A percentile compares a stretch with the other conserved stretches of the same genome.
These are phyloP conservation scores for Phania funesta DNA, from an alignment of 2,888 invertebrate genomes.

Conservation along the genomic window DNA sequence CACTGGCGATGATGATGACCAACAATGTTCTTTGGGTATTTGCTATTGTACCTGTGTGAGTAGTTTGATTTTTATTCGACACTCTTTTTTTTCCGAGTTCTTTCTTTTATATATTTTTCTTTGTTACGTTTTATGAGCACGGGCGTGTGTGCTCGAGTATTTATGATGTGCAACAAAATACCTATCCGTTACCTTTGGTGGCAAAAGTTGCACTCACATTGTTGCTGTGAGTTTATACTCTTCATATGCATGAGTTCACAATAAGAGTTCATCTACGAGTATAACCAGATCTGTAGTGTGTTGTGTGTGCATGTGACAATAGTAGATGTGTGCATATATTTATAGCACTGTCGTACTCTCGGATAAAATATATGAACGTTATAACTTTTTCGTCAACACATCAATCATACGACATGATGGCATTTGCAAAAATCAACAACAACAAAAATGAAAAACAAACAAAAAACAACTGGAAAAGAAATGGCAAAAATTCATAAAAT, in stretches of 20 bases:
- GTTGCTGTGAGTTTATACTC: background rate
- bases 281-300: background rate
- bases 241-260: constrained; percentile 42
- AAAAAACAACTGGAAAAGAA: background rate
- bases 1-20: too few species aligned
- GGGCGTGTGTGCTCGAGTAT: background rate
- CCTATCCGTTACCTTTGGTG: constrained; percentile 46
- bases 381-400: constrained; percentile 2
- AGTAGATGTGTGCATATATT: background rate
- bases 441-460: constrained; percentile 7
- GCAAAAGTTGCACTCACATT: constrained; percentile 46
- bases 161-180: constrained; percentile 7
- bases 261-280: constrained; percentile 23
- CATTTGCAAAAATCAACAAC: constrained; percentile 20
- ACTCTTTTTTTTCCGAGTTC: background rate
- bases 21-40: too few species aligned
- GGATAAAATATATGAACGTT: background rate
- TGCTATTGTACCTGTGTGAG: too few species aligned
- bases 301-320: background rate
- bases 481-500: constrained; percentile 15
- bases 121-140: background rate
- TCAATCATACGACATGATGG: constrained; percentile 53
- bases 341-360: background rate
- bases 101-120: constrained; percentile 1
- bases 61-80: too few species aligned